phyloP scores from a whole-genome alignment of 2,888 invertebrate species.

The Drosophila siamana region DNA sequence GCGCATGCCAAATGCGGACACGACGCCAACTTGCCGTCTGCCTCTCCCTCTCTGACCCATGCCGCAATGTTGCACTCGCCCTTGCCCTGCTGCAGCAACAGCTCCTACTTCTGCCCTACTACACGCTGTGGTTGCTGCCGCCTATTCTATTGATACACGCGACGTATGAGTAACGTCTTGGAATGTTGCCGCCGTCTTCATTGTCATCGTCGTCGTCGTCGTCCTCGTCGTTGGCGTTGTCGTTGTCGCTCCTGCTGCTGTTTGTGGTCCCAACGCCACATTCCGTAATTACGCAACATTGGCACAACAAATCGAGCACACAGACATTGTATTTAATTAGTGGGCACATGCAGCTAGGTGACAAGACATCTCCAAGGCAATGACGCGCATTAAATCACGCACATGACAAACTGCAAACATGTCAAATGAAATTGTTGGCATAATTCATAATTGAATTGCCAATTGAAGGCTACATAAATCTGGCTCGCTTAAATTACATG shows the following conservation, averaged over 20 bases:
- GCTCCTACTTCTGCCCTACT: no score
- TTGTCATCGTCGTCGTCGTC: slow-evolving; percentile 34
- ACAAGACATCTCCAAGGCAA: not conserved
- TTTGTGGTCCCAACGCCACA: slow-evolving; percentile 29
- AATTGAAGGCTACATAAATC: slow-evolving; percentile 71
- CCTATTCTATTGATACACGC: slow-evolving; percentile 76
- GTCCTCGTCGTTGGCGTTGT: slow-evolving; percentile 22
- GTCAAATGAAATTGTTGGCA: slow-evolving; percentile 67
- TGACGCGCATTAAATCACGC: slow-evolving; percentile 9
- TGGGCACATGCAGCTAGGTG: slow-evolving; percentile 21
- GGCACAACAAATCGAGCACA: slow-evolving; percentile 79
- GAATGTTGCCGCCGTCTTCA: slow-evolving; percentile 70
- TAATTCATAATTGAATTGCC: slow-evolving; percentile 79
- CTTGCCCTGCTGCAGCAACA: slow-evolving; percentile 14
- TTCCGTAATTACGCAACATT: slow-evolving; percentile 75
- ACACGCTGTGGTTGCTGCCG: slow-evolving; percentile 25
- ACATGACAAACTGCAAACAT: slow-evolving; percentile 48
- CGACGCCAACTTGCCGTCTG: slow-evolving; percentile 60
- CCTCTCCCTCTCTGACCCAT: no score
- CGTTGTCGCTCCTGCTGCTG: slow-evolving; percentile 8
- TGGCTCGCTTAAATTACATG: slow-evolving; percentile 30
- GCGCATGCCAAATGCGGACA: slow-evolving; percentile 78
- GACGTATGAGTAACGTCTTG: slow-evolving; percentile 73
- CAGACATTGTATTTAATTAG: slow-evolving; percentile 75
- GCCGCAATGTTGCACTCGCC: slow-evolving; percentile 27